These are phyloP conservation scores for Ciconia nigra DNA, from an alignment of 2,797 vertebrate species.

Conservation along the genomic window DNA sequence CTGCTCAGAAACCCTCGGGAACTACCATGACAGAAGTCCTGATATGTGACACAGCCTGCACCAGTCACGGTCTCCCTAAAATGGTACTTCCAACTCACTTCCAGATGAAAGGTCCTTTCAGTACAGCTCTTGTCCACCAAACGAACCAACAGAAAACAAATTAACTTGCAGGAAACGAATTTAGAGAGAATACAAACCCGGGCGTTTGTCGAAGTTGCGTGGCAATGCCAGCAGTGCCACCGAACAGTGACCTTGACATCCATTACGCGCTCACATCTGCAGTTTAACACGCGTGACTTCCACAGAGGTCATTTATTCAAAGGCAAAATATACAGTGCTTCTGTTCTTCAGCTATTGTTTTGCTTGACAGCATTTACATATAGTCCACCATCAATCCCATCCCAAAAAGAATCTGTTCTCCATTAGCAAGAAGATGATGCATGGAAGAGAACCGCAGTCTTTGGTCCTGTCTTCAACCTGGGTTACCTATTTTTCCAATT, in stretches of 20 bases:
- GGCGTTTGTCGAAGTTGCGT: neutral
- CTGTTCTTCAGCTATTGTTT: neutral
- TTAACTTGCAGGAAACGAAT: neutral
- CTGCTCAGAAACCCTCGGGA: neutral
- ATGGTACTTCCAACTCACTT: neutral
- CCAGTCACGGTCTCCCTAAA: neutral
- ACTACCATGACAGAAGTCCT: neutral
- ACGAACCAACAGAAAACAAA: neutral
- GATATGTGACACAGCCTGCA: fast-evolving
- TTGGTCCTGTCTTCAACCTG: neutral
- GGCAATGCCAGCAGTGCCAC: neutral
- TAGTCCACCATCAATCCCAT: neutral
- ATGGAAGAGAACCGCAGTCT: neutral
- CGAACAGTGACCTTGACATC: neutral
- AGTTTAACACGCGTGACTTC: constrained; percentile 1
- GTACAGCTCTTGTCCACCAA: neutral
- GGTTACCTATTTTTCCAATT: neutral
- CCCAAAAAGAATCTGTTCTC: neutral
- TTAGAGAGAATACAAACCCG: neutral
- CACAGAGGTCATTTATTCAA: constrained; percentile 29
- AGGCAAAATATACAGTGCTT: neutral
- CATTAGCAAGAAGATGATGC: neutral
- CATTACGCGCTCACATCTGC: neutral
- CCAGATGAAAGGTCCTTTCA: neutral
- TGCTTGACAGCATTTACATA: neutral